Evolutionary conservation across 2,113 vertebrate genomes (phyloP).

Genomic region (Tetraodon nigroviridis): DNA sequence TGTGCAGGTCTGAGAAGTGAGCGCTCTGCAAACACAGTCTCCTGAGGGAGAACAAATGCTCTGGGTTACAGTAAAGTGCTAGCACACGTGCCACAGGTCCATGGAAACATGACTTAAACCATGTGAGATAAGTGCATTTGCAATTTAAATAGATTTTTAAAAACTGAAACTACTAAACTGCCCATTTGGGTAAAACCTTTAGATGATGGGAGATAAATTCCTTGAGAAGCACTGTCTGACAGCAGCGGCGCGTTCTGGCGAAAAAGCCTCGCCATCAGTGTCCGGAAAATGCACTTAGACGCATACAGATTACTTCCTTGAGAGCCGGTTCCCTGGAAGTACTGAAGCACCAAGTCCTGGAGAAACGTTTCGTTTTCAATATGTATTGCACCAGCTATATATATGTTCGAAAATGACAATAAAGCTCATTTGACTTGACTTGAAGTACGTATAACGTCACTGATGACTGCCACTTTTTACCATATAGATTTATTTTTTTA

Average conservation of each 20-base stretch:
- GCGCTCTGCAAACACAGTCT: slow-evolving; percentile 20
- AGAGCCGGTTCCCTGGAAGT: slow-evolving; percentile 47
- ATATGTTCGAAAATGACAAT: too few relatives aligned
- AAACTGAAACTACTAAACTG: slow-evolving; percentile 8
- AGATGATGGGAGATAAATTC: slow-evolving; percentile 35
- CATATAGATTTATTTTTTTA: too few relatives aligned
- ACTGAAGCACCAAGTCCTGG: slow-evolving; percentile 30
- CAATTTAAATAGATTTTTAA: background rate
- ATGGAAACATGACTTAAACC: slow-evolving; percentile 1
- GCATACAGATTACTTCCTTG: slow-evolving; percentile 54
- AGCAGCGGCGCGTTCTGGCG: slow-evolving; percentile 38
- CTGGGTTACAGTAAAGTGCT: slow-evolving; percentile 30
- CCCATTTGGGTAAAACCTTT: slow-evolving; percentile 20
- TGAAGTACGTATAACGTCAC: slow-evolving; percentile 42
- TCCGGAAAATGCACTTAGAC: slow-evolving; percentile 60
- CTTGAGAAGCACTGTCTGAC: slow-evolving; percentile 21
- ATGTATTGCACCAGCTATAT: too few relatives aligned
- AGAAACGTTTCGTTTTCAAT: too few relatives aligned
- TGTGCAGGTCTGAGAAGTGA: slow-evolving; percentile 32
- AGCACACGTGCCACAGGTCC: slow-evolving; percentile 3
- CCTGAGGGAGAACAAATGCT: slow-evolving; percentile 37
- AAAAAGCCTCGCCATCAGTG: slow-evolving; percentile 47
- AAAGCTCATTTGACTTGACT: too few relatives aligned
- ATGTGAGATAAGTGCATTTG: background rate
- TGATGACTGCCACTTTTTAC: slow-evolving; percentile 2